Base-by-base conservation (phyloP, 2,888 invertebrate genomes). In the Plagodis pulveraria region DNA sequence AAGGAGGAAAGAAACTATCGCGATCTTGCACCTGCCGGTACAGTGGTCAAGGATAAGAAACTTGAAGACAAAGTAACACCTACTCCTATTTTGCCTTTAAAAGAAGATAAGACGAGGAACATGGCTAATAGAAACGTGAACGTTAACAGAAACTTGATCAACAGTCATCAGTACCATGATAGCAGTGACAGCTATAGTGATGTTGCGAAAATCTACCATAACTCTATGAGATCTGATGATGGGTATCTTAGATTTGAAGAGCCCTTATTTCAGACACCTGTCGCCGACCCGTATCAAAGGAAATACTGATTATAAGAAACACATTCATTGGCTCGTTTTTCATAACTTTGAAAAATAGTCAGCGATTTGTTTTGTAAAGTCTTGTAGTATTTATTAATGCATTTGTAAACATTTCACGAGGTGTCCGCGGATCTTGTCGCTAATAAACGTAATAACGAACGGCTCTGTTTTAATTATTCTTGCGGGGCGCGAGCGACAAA, bases 151-250 rank as follows among this genome's bases (percentile, higher is more conserved):
- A 89, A 89, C 63, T 69, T 82, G 51, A 83, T 93, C 40, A 93
- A 93, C 61, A 93, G 90, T 54, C 93, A 93, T 56, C 93, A 92
- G 70, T 92, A 92, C 42, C 91, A 91, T 44, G 90, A 89, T 10
- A 78, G 74, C 32, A 75, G 77, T 33, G 80, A 84, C 32, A 78
- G 72, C 34, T 88, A 85, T 57, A 86, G 79, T 58, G 86, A 88
- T 42, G 87, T 86, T 2, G 63, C 88, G 46, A 93, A 91, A 61
- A 67, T 78, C 10, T 93, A 80, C 50, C 86, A 84, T 45, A 89
- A 91, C 46, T 73, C 85, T 2, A 76, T 84, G 8, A 78, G 91
- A 63, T 80, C 83, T 12, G 90, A 90, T 40, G 86, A 90, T 9
- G 81, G 84, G 11, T 93, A 87, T 59, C 76, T 90, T 10, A 78